phyloP scores from a whole-genome alignment of 1,140 invertebrate genomes.

The Harpegnathos saltator region DNA sequence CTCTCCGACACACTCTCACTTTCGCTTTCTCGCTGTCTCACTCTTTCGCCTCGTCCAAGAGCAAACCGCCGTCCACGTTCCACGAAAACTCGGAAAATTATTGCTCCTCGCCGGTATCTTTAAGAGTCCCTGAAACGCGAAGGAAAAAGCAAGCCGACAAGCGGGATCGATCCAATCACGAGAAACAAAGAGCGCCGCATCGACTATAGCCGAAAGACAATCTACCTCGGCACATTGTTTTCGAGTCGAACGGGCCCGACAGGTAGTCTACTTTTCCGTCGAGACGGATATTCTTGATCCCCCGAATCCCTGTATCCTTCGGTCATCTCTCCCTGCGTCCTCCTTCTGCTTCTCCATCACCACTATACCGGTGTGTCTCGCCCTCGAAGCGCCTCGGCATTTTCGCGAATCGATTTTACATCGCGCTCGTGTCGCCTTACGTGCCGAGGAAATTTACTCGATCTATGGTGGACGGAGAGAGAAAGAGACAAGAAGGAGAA shows the following conservation, averaged over 20 bases:
- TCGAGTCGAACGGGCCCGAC: background rate
- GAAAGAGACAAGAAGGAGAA: no score
- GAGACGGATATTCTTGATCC: constrained; percentile 36
- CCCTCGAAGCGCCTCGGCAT: background rate
- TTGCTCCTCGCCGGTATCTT: constrained; percentile 30
- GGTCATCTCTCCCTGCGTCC: background rate
- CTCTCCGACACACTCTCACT: background rate
- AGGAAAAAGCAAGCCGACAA: background rate
- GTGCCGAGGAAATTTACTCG: background rate
- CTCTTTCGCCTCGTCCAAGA: background rate
- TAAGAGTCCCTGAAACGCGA: background rate
- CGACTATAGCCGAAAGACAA: constrained; percentile 59
- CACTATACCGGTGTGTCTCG: no score
- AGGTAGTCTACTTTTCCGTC: constrained; percentile 28
- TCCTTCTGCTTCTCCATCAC: background rate
- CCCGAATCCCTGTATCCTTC: constrained; percentile 33
- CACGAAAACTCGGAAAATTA: constrained; percentile 60
- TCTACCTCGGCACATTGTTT: constrained; percentile 59
- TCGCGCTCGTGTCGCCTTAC: background rate
- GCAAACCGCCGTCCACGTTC: background rate
- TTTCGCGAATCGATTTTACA: constrained; percentile 37
- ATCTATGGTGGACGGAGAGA: background rate
- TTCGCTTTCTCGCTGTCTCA: background rate
- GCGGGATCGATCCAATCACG: constrained; percentile 51
- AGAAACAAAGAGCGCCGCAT: constrained; percentile 55